phyloP scores from a whole-genome alignment of 2,797 vertebrate species.

The Acomys russatus region DNA sequence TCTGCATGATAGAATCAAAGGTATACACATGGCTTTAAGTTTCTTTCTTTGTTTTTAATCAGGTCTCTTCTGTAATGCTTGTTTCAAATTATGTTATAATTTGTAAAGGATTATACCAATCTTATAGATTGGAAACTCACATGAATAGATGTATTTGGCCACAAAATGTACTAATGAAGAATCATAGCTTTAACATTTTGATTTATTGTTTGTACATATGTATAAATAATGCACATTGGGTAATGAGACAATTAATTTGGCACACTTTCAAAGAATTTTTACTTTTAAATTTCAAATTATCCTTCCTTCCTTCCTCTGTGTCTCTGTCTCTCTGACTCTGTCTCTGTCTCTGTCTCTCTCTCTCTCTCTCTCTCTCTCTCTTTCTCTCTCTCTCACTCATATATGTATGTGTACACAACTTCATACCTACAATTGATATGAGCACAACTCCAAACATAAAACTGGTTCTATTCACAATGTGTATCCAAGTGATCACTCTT shows the following conservation, averaged over 20 bases:
- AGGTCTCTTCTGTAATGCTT: neutral
- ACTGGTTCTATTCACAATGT: too few species aligned
- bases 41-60: neutral
- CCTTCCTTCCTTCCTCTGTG: rapidly evolving
- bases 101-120: neutral
- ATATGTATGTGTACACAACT: neutral
- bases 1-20: neutral
- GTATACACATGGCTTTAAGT: neutral
- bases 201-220: neutral
- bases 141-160: neutral
- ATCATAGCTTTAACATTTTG: neutral
- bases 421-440: too few species aligned
- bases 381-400: neutral
- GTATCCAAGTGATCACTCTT: neutral
- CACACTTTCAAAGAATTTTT: neutral
- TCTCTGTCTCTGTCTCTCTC: neutral
- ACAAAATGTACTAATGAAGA: neutral
- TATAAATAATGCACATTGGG: neutral
- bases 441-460: neutral
- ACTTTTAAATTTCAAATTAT: neutral
- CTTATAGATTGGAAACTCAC: neutral
- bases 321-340: neutral
- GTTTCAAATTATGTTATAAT: neutral
- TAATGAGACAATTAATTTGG: neutral
- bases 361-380: neutral